phyloP scores from a whole-genome alignment of 2,888 invertebrate species.

The Graphium colonna region DNA sequence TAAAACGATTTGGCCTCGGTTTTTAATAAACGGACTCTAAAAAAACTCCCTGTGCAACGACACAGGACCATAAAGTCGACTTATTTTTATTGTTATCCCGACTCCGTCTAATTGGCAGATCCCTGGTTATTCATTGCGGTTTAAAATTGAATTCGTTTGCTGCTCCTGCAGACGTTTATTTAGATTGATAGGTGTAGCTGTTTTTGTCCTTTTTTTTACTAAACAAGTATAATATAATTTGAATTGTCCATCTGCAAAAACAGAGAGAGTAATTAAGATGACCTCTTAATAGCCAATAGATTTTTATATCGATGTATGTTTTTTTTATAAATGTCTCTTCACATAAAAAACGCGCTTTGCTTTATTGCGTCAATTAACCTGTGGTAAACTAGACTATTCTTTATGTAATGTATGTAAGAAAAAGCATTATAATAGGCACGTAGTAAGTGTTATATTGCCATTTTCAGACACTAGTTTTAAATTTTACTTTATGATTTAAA shows the following conservation, averaged over 20 bases:
- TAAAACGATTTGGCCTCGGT: slow-evolving; percentile 1
- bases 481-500: too few relatives aligned
- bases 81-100: slow-evolving; percentile 7
- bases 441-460: too few relatives aligned
- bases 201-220: too few relatives aligned
- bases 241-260: background rate
- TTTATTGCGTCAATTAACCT: too few relatives aligned
- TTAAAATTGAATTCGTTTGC: slow-evolving; percentile 6
- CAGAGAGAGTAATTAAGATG: background rate
- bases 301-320: too few relatives aligned
- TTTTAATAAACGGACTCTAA: slow-evolving; percentile 12
- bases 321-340: too few relatives aligned
- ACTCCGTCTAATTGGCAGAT: slow-evolving; percentile 5
- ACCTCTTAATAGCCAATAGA: too few relatives aligned
- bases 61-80: slow-evolving; percentile 13
- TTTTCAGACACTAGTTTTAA: too few relatives aligned
- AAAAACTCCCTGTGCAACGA: slow-evolving; percentile 7
- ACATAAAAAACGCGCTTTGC: too few relatives aligned
- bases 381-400: too few relatives aligned
- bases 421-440: too few relatives aligned
- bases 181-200: background rate
- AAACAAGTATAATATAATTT: background rate
- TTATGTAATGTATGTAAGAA: too few relatives aligned
- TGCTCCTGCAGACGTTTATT: slow-evolving; percentile 2
- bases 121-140: background rate